Conservation (phyloP, 1,140 invertebrate genomes). For the Zaprionus ghesquierei region DNA sequence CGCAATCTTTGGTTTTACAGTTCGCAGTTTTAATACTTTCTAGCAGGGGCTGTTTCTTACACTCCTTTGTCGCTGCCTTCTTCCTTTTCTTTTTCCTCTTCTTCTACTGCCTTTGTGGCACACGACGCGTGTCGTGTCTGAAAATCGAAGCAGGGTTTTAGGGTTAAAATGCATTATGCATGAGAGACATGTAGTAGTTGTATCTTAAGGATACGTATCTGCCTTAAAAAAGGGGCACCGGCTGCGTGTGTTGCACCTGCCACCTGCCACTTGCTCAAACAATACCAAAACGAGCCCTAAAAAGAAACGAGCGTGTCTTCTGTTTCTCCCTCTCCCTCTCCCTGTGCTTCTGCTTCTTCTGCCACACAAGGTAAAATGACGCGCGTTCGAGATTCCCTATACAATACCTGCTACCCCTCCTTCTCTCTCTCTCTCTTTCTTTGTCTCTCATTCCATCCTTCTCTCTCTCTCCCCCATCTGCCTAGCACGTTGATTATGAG, state of each 20-base stretch:
- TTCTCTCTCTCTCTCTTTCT: neutral
- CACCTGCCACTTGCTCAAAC: slow-evolving; percentile 49
- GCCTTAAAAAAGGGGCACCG: slow-evolving; percentile 17
- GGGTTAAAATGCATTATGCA: slow-evolving; percentile 29
- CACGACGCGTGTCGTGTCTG: slow-evolving; percentile 61
- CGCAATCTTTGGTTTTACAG: slow-evolving; percentile 31
- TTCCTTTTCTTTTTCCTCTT: neutral
- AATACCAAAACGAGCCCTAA: slow-evolving; percentile 16
- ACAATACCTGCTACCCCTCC: neutral
- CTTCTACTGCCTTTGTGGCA: slow-evolving; percentile 10
- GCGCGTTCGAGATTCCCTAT: slow-evolving; percentile 16
- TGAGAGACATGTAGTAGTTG: neutral
- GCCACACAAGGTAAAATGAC: slow-evolving; percentile 33
- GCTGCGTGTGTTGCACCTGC: slow-evolving; percentile 52
- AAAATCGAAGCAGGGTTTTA: slow-evolving; percentile 57
- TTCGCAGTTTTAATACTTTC: neutral
- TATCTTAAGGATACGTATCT: slow-evolving; percentile 37
- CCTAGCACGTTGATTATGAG: slow-evolving; percentile 58
- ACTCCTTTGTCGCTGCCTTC: neutral
- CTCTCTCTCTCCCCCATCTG: neutral
- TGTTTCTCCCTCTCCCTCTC: neutral
- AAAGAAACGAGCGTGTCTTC: slow-evolving; percentile 1
- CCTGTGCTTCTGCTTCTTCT: neutral
- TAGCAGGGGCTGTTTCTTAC: neutral
- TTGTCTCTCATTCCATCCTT: neutral